Conservation (phyloP, 2,888 invertebrate species). For the Drosophila neotestacea region DNA sequence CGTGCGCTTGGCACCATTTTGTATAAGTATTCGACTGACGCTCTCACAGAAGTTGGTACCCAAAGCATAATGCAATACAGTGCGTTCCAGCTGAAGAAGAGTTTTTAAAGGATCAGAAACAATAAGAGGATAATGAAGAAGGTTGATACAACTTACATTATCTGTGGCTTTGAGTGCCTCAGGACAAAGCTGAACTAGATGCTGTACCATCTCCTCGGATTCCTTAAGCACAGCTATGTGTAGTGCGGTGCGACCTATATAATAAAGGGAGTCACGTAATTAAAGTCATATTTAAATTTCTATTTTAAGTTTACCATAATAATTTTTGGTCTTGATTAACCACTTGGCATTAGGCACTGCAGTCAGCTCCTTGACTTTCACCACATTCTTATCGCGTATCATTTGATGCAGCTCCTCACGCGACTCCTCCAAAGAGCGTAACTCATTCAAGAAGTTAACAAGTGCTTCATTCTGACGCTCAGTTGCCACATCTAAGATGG, state of each 20-base stretch:
- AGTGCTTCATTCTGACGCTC: slow-evolving; percentile 89
- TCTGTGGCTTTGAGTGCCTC: slow-evolving; percentile 92
- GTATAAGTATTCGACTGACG: slow-evolving; percentile 91
- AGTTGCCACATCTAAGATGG: slow-evolving; percentile 90
- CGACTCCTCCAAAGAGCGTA: slow-evolving; percentile 92
- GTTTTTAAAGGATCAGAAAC: not conserved
- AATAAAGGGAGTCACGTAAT: not conserved
- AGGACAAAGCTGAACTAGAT: slow-evolving; percentile 90
- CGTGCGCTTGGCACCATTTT: slow-evolving; percentile 93
- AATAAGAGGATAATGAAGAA: not conserved
- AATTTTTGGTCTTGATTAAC: slow-evolving; percentile 84
- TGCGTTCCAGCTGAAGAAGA: slow-evolving; percentile 90
- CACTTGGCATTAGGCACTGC: slow-evolving; percentile 82
- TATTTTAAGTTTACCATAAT: slow-evolving; percentile 80
- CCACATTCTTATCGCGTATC: slow-evolving; percentile 88
- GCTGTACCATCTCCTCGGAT: slow-evolving; percentile 92
- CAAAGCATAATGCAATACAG: slow-evolving; percentile 96
- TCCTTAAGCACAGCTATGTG: slow-evolving; percentile 95
- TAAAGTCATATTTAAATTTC: not conserved
- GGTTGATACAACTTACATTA: slow-evolving; percentile 87
- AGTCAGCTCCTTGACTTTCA: slow-evolving; percentile 87
- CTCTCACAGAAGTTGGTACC: slow-evolving; percentile 93
- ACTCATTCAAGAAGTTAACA: slow-evolving; percentile 89
- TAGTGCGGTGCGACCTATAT: slow-evolving; percentile 89
- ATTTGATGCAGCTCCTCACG: slow-evolving; percentile 92